Conservation (phyloP, 2,888 invertebrate genomes). For the Exocentrus adspersus region DNA sequence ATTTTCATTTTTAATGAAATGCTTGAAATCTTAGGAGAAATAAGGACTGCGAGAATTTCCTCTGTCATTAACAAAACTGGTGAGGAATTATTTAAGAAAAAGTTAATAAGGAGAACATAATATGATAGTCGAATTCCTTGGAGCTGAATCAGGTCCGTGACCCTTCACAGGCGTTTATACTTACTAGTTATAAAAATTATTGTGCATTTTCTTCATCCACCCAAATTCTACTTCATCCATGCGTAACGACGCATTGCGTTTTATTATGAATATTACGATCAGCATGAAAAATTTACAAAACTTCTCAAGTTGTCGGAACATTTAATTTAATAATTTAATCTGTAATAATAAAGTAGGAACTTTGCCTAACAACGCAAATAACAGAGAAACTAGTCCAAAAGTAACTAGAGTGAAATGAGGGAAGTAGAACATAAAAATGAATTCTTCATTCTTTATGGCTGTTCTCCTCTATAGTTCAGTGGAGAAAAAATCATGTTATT, state of each 20-base stretch:
- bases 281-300: constrained; percentile 28
- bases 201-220: constrained; percentile 30
- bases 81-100: constrained; percentile 11
- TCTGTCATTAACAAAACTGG: constrained; percentile 1
- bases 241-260: constrained; percentile 36
- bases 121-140: constrained; percentile 32
- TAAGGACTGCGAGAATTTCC: no score
- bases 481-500: constrained; percentile 2
- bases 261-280: constrained; percentile 31
- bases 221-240: no score
- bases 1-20: no score
- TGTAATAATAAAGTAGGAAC: constrained; percentile 2
- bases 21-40: no score
- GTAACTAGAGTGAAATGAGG: constrained; percentile 2
- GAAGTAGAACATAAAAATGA: constrained; percentile 12
- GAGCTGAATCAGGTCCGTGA: constrained; percentile 33
- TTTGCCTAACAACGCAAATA: constrained; percentile 8
- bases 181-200: constrained; percentile 32
- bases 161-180: constrained; percentile 32
- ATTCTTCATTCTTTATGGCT: constrained; percentile 4
- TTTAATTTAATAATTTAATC: constrained; percentile 9
- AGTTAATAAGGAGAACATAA: constrained; percentile 24
- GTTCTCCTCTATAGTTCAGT: neutral
- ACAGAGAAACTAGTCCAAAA: constrained; percentile 14
- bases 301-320: neutral